Evolutionary conservation across 1,140 invertebrate species (phyloP).

Genomic region (Drosophila leontia): DNA sequence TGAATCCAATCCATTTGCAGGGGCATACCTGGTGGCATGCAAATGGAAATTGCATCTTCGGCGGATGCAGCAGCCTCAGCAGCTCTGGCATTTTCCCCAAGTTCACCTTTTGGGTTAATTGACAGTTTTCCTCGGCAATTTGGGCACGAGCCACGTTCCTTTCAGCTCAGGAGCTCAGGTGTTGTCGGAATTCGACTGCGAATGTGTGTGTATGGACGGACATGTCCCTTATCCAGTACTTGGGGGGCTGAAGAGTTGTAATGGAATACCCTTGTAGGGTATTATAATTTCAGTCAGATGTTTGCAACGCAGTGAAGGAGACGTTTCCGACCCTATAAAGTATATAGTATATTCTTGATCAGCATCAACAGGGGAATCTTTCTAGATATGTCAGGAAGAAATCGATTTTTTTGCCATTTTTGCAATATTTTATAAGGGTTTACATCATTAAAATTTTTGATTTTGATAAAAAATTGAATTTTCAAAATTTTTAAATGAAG

Average conservation of each 20-base stretch:
- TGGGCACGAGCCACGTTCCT: slow-evolving; percentile 41
- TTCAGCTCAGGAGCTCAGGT: slow-evolving; percentile 24
- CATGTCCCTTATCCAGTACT: slow-evolving; percentile 10
- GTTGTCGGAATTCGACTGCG: slow-evolving; percentile 18
- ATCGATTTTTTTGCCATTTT: too few species aligned
- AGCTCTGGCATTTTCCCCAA: slow-evolving; percentile 47
- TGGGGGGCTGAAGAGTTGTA: not conserved
- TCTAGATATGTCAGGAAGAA: too few species aligned
- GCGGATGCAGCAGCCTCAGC: slow-evolving; percentile 7
- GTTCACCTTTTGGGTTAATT: slow-evolving; percentile 73
- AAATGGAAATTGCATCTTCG: slow-evolving; percentile 69
- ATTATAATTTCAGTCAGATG: too few species aligned
- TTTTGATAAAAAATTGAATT: too few species aligned
- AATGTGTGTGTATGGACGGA: slow-evolving; percentile 2
- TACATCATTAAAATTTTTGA: too few species aligned
- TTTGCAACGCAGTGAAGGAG: too few species aligned
- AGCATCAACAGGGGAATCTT: too few species aligned
- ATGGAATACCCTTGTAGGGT: not conserved
- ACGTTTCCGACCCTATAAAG: too few species aligned
- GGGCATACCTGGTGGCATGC: slow-evolving; percentile 33
- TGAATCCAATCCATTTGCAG: slow-evolving; percentile 52
- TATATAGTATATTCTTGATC: too few species aligned
- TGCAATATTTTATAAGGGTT: too few species aligned
- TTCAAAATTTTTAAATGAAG: too few species aligned
- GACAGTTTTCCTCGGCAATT: slow-evolving; percentile 64